Evolutionary conservation across 2,888 invertebrate species (phyloP).

Genomic region (Drosophila atripex): DNA sequence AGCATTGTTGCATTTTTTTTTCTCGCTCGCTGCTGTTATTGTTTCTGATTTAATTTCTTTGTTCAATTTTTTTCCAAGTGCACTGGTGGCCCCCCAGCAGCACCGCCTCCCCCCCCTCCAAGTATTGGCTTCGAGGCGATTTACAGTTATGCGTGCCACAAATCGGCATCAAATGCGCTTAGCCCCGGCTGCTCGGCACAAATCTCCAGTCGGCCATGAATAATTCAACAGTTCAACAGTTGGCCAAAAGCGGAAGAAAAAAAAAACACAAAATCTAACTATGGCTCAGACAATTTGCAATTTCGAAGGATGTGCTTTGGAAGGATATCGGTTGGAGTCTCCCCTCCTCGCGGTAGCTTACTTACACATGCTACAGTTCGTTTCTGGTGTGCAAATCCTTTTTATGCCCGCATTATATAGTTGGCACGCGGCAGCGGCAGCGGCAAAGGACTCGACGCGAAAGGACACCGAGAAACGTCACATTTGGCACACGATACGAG

Average conservation of each 20-base stretch:
- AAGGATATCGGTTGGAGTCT: conserved; percentile 4
- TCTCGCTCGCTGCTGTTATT: neutral
- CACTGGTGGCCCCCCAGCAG: too few relatives aligned
- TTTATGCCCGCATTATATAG: conserved; percentile 81
- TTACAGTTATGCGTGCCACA: conserved; percentile 74
- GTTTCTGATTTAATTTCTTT: neutral
- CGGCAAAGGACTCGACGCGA: conserved; percentile 12
- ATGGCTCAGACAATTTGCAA: conserved; percentile 74
- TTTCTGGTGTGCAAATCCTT: conserved; percentile 80
- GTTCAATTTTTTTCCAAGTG: neutral
- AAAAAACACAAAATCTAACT: conserved; percentile 1
- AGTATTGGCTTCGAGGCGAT: conserved; percentile 51
- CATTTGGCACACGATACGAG: conserved; percentile 59
- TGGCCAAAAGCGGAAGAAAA: conserved; percentile 21
- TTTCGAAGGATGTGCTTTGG: conserved; percentile 51
- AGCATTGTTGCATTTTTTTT: conserved; percentile 5
- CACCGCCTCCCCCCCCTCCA: conserved; percentile 1
- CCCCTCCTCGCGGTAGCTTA: neutral
- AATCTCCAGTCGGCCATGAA: conserved; percentile 78
- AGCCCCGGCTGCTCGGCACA: conserved; percentile 60
- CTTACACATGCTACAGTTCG: conserved; percentile 6
- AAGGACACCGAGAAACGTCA: conserved; percentile 26
- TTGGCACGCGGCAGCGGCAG: conserved; percentile 64
- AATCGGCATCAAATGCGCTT: conserved; percentile 75
- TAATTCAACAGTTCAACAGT: conserved; percentile 76